Conservation (phyloP, 2,888 invertebrate genomes). For the Phortica okadai region DNA sequence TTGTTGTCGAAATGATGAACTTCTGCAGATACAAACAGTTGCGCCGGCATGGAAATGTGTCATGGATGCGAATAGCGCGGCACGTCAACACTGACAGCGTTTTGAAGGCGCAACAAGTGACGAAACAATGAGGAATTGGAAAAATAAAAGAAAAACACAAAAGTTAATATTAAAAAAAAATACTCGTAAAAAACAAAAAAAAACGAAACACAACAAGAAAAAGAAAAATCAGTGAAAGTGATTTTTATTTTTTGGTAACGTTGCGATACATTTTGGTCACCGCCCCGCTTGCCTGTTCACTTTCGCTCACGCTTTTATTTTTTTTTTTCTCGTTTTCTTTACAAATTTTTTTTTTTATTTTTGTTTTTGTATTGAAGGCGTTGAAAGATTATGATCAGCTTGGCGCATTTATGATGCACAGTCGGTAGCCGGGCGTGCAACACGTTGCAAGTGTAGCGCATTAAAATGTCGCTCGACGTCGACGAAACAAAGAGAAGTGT, state of each 20-base stretch:
- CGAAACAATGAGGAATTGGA: neutral
- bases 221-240: conserved; percentile 21
- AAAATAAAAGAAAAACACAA: conserved; percentile 10
- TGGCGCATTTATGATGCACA: conserved; percentile 22
- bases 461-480: conserved; percentile 3
- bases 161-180: neutral
- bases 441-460: conserved; percentile 22
- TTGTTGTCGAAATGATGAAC: neutral
- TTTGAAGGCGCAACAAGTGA: conserved; percentile 16
- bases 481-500: neutral
- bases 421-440: neutral
- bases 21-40: neutral
- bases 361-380: conserved; percentile 1
- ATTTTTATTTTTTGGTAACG: neutral
- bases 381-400: conserved; percentile 34
- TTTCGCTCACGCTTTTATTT: neutral
- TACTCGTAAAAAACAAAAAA: neutral
- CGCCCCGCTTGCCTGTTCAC: neutral
- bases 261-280: conserved; percentile 1
- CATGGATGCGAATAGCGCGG: conserved; percentile 17
- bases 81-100: conserved; percentile 21
- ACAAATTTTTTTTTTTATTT: neutral
- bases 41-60: neutral
- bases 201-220: neutral
- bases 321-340: neutral